phyloP scores from a whole-genome alignment of 2,797 vertebrate species.

The Anguilla obscura region DNA sequence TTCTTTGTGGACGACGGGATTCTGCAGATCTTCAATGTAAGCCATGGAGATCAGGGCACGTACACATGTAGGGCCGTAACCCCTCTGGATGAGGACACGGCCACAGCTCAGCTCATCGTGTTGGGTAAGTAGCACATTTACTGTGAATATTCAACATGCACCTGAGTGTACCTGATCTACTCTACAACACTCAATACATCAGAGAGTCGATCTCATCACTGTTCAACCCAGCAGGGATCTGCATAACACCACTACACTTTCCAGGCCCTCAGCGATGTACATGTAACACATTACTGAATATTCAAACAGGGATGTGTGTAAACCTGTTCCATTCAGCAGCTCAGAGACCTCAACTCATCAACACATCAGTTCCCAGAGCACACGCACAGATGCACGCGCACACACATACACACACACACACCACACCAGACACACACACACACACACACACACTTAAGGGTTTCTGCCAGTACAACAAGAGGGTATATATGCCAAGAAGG shows the following conservation, averaged over 20 bases:
- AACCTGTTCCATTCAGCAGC: not conserved
- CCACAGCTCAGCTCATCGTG: slow-evolving; percentile 73
- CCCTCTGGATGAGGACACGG: slow-evolving; percentile 73
- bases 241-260: not conserved
- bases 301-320: not conserved
- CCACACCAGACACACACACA: not conserved
- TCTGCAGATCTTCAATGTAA: slow-evolving; percentile 83
- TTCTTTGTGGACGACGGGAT: slow-evolving; percentile 77
- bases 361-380: not conserved
- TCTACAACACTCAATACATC: not conserved
- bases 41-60: slow-evolving; percentile 78
- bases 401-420: not conserved
- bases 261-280: not conserved
- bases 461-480: not conserved
- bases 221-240: not conserved
- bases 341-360: not conserved
- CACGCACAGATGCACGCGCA: not conserved
- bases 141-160: not conserved
- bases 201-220: slow-evolving; percentile 11
- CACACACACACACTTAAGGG: not conserved
- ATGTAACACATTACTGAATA: not conserved
- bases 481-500: not conserved
- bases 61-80: slow-evolving; percentile 84
- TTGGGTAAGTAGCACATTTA: slow-evolving; percentile 75
- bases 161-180: not conserved